These are phyloP conservation scores for Chrysopilus asiliformis DNA, from an alignment of 2,888 invertebrate genomes.

Conservation along the genomic window DNA sequence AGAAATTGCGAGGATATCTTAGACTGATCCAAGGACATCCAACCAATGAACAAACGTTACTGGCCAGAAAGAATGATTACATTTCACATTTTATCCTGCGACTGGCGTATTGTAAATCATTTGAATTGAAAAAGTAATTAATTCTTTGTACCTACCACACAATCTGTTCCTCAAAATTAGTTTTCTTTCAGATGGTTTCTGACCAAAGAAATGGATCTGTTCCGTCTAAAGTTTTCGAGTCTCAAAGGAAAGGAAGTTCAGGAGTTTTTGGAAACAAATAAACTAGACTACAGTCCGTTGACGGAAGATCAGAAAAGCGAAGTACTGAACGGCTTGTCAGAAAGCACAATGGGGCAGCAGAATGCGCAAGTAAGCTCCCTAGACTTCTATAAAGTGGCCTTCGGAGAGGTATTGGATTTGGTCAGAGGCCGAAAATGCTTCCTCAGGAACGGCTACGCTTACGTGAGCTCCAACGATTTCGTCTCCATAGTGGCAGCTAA, in stretches of 20 bases:
- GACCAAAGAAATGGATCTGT: slow-evolving; percentile 76
- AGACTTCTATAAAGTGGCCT: slow-evolving; percentile 73
- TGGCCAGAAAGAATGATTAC: slow-evolving; percentile 64
- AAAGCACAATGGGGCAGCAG: slow-evolving; percentile 43
- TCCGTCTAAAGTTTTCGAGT: slow-evolving; percentile 61
- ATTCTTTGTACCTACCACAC: background rate
- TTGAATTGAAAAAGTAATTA: slow-evolving; percentile 52
- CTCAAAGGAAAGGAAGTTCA: slow-evolving; percentile 45
- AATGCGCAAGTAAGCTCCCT: slow-evolving; percentile 45
- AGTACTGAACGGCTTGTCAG: slow-evolving; percentile 45
- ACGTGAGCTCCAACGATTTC: slow-evolving; percentile 73
- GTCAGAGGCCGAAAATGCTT: slow-evolving; percentile 66
- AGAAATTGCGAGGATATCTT: slow-evolving; percentile 51
- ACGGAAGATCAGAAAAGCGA: slow-evolving; percentile 51
- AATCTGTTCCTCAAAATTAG: background rate
- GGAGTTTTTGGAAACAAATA: slow-evolving; percentile 52
- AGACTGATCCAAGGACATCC: slow-evolving; percentile 46
- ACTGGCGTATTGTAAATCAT: slow-evolving; percentile 78
- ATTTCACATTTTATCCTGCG: slow-evolving; percentile 88
- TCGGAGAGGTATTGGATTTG: slow-evolving; percentile 74
- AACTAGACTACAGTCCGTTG: slow-evolving; percentile 53
- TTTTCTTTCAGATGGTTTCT: slow-evolving; percentile 59
- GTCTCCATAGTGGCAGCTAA: slow-evolving; percentile 66
- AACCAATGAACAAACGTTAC: slow-evolving; percentile 45
- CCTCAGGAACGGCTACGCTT: slow-evolving; percentile 70